Evolutionary conservation across 1,140 invertebrate species (phyloP), one percentile per base, ranked within the genome.

Genomic region (Chrysopa pallens): DNA sequence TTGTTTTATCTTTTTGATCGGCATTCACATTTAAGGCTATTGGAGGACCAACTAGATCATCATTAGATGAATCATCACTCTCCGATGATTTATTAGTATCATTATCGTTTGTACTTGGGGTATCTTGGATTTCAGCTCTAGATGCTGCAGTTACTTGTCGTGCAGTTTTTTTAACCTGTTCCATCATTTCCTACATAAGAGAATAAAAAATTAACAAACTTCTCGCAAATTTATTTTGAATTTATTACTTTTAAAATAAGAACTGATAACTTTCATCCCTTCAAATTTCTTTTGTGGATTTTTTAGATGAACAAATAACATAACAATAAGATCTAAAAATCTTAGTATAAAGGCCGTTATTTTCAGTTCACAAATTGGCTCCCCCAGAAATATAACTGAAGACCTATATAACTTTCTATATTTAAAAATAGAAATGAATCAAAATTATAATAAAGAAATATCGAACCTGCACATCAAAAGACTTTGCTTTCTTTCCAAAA

Each of bases 401-500:
- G n/a, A n/a, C n/a, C n/a, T n/a, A n/a, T n/a, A n/a, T n/a, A n/a
- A n/a, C n/a, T n/a, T n/a, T n/a, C n/a, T n/a, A n/a, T n/a, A n/a
- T n/a, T n/a, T n/a, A n/a, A n/a, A n/a, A n/a, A n/a, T n/a, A n/a
- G n/a, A n/a, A n/a, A n/a, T n/a, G n/a, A n/a, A n/a, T 38, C 15
- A 14, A 29, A 43, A 29, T 36, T n/a, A 31, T 11, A 12, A 28
- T 36, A 36, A 36, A 31, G 43, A 43, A 45, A 29, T 13, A 14
- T 39, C 36, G 4, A 41, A 70, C 70, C 51, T 77, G 66, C 2
- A 85, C 66, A 51, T 84, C 72, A 51, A 82, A 83, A 8, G 72
- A 70, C 55, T 82, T 80, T 1, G 80, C 80, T 52, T 83, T 84
- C 47, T 82, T 81, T 1, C 80, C 81, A 57, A 85, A 85, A 8